These are phyloP conservation scores for Camponotus fellah DNA, from an alignment of 2,888 invertebrate species.

Conservation along the genomic window DNA sequence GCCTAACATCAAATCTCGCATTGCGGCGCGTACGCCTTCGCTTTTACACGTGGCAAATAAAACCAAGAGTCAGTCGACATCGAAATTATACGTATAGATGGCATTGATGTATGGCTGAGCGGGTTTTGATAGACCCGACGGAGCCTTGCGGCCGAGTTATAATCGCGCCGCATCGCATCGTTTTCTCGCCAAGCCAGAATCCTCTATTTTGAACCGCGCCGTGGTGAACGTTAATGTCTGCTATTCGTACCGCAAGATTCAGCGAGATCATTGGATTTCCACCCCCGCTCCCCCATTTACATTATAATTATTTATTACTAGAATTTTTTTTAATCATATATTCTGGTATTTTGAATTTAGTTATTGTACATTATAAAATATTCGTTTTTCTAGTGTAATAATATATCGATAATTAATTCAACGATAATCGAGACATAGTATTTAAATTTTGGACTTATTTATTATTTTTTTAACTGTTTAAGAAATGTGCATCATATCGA, in stretches of 20 bases:
- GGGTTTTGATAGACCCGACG: slow-evolving; percentile 81
- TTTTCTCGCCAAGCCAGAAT: slow-evolving; percentile 74
- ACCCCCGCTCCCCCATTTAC: neutral
- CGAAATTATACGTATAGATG: slow-evolving; percentile 84
- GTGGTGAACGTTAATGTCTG: slow-evolving; percentile 59
- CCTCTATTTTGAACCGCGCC: slow-evolving; percentile 74
- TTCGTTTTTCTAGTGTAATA: neutral
- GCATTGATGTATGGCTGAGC: slow-evolving; percentile 83
- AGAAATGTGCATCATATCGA: neutral
- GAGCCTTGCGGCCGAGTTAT: slow-evolving; percentile 76
- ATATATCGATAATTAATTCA: neutral
- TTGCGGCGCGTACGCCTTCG: slow-evolving; percentile 61
- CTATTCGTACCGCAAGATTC: slow-evolving; percentile 48
- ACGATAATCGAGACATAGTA: neutral
- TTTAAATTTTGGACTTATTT: neutral
- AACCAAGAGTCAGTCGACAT: slow-evolving; percentile 77
- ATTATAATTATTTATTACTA: slow-evolving; percentile 29
- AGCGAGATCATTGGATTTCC: slow-evolving; percentile 50
- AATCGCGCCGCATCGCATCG: slow-evolving; percentile 75
- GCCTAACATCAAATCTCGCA: slow-evolving; percentile 58
- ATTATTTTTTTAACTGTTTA: neutral
- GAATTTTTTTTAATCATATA: slow-evolving; percentile 9
- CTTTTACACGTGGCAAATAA: slow-evolving; percentile 71
- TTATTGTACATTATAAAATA: neutral
- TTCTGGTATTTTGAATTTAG: neutral